These are phyloP conservation scores for Decapterus maruadsi DNA, from an alignment of 2,797 vertebrate genomes.

Conservation along the genomic window DNA sequence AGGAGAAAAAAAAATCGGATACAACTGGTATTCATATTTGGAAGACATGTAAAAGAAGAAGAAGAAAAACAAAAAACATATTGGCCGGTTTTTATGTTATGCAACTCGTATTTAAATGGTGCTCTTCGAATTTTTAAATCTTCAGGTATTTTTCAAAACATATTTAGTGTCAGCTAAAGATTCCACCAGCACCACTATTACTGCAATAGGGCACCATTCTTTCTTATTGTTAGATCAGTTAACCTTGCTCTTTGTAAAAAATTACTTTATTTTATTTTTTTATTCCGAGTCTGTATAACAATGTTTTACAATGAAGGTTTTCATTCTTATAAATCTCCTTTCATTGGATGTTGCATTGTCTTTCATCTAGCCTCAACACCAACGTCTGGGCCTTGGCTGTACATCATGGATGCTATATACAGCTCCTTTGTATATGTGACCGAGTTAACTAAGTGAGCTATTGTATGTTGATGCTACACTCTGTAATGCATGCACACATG, in stretches of 20 bases:
- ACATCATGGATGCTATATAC: conserved; percentile 57
- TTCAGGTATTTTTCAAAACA: conserved; percentile 74
- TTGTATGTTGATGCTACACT: conserved; percentile 70
- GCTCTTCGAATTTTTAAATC: conserved; percentile 52
- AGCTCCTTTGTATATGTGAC: conserved; percentile 51
- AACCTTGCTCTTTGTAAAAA: conserved; percentile 51
- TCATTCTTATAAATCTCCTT: conserved; percentile 70
- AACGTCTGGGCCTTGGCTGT: conserved; percentile 19
- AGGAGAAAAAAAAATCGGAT: conserved; percentile 10
- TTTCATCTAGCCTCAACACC: conserved; percentile 44
- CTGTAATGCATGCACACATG: conserved; percentile 54
- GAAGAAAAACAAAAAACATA: conserved; percentile 15
- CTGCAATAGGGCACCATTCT: conserved; percentile 37
- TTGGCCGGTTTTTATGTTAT: conserved; percentile 62
- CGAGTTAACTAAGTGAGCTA: conserved; percentile 43
- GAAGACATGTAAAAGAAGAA: conserved; percentile 12
- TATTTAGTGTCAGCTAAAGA: conserved; percentile 24
- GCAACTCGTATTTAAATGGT: conserved; percentile 56
- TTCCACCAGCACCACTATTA: conserved; percentile 73
- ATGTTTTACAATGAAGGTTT: conserved; percentile 74
- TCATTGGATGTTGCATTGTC: conserved; percentile 56
- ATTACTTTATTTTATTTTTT: conserved; percentile 51
- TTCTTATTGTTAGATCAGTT: conserved; percentile 41
- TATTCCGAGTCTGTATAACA: conserved; percentile 60
- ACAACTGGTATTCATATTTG: conserved; percentile 31